Evolutionary conservation across 2,888 invertebrate genomes (phyloP), one percentile per base, ranked within the genome.

Genomic region (Apeira syringaria): DNA sequence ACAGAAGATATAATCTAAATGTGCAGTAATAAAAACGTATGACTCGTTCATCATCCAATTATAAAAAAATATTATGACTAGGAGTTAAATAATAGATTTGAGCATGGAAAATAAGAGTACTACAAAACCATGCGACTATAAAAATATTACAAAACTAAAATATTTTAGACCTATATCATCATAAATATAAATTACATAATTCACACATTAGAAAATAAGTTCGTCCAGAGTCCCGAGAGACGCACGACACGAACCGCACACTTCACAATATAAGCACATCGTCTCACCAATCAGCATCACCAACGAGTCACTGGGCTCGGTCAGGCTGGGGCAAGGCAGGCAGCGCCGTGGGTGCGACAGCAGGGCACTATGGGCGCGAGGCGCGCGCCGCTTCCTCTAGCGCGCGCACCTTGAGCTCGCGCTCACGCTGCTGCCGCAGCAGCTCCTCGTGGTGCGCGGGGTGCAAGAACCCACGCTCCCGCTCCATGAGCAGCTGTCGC

Each of bases 341-440:
- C n/a, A n/a, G n/a, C n/a, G n/a, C n/a, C n/a, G n/a, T n/a, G n/a
- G n/a, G n/a, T n/a, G n/a, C n/a, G n/a, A n/a, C n/a, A n/a, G 48
- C 46, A 30, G 45, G 31, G 43, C 54, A 61, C 77, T 86, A 90
- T 45, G 90, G 89, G 1, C 90, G 78, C 49, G 86, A 82, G 22
- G 87, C 95, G 71, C 96, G 92, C 57, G 96, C 95, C 56, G 96
- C 96, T 88, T 96, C 96, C 88, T 96, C 96, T 64, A 96, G 90
- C 56, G 95, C 95, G 70, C 96, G 92, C 71, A 96, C 95, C 91
- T 96, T 96, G 68, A 96, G 92, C 87, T 96, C 96, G 58, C 96
- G 92, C 71, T 96, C 96, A 62, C 96, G 93, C 85, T 96, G 95
- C 91, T 95, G 95, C 62, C 93, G 93, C 86, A 89, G 81, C 90